A percentile compares a stretch with the other conserved stretches of the same genome.
These are phyloP conservation scores for Toxotes lorentzi DNA, from an alignment of 2,797 vertebrate species.

Conservation along the genomic window DNA sequence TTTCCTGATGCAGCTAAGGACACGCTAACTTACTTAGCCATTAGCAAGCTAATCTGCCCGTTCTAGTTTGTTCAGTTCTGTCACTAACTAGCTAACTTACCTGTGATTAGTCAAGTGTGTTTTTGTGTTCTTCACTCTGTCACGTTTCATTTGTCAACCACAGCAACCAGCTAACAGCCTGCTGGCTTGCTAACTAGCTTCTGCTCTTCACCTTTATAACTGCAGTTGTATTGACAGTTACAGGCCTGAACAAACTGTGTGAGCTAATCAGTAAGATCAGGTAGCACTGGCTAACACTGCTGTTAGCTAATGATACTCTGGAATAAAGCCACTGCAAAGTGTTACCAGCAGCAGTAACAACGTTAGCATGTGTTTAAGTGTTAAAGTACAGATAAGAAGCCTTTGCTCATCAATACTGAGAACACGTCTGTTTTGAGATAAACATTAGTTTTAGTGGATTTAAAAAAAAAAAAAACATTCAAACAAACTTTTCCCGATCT, in stretches of 20 bases:
- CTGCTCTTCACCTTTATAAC: background rate
- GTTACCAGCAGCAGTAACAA: slow-evolving; percentile 8
- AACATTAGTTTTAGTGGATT: slow-evolving; percentile 30
- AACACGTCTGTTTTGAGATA: background rate
- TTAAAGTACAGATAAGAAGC: slow-evolving; percentile 16
- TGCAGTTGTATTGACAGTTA: background rate
- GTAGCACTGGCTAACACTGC: background rate
- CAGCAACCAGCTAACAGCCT: background rate
- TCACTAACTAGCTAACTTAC: too few species aligned
- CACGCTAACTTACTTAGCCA: too few species aligned
- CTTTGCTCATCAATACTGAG: slow-evolving; percentile 11
- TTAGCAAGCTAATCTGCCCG: too few species aligned
- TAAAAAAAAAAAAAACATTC: slow-evolving; percentile 43
- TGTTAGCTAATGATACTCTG: slow-evolving; percentile 13
- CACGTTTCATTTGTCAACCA: background rate
- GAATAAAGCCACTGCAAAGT: slow-evolving; percentile 37
- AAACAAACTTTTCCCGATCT: slow-evolving; percentile 31
- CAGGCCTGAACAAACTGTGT: background rate
- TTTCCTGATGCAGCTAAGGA: slow-evolving; percentile 1
- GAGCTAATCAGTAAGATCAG: background rate
- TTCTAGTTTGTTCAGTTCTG: too few species aligned
- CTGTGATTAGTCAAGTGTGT: background rate
- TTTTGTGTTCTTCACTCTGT: background rate
- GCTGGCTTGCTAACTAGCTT: background rate
- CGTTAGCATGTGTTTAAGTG: background rate